Base-by-base conservation (phyloP, 2,888 invertebrate genomes). In the Malacosoma neustria region DNA sequence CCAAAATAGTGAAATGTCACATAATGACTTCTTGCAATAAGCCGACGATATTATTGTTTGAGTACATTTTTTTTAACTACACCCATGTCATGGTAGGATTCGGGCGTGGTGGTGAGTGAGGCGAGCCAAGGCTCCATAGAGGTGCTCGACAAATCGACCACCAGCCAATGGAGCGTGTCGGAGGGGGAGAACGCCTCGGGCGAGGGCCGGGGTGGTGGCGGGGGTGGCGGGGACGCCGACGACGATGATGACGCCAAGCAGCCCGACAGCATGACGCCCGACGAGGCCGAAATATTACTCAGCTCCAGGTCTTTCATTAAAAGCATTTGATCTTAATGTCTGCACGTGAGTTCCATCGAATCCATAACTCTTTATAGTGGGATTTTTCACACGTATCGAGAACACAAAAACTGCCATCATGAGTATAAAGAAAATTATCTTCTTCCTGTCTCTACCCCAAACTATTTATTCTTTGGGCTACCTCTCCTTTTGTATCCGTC, bases 301-400 rank as follows among this genome's bases (percentile, higher is more conserved):
- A 95, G 95, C 76, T 91, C 92, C 59, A 93, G 93, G 95, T 22
- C n/a, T n/a, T n/a, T n/a, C n/a, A n/a, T n/a, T n/a, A n/a, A n/a
- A n/a, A n/a, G n/a, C n/a, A n/a, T n/a, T n/a, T n/a, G n/a, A n/a
- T n/a, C n/a, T n/a, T n/a, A n/a, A n/a, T n/a, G n/a, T n/a, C n/a
- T n/a, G n/a, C n/a, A n/a, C n/a, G n/a, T n/a, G n/a, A n/a, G n/a
- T n/a, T n/a, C n/a, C n/a, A n/a, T n/a, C n/a, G n/a, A n/a, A n/a
- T n/a, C n/a, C n/a, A n/a, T n/a, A n/a, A n/a, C n/a, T n/a, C n/a
- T n/a, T n/a, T n/a, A n/a, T n/a, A n/a, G n/a, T n/a, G n/a, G n/a
- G n/a, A n/a, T n/a, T n/a, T n/a, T n/a, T n/a, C n/a, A n/a, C n/a
- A n/a, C n/a, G n/a, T n/a, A n/a, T n/a, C n/a, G n/a, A n/a, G n/a